Evolutionary conservation across 1,140 invertebrate genomes (phyloP), one percentile per base, ranked within the genome.

Genomic region (Drosophila pachea): DNA sequence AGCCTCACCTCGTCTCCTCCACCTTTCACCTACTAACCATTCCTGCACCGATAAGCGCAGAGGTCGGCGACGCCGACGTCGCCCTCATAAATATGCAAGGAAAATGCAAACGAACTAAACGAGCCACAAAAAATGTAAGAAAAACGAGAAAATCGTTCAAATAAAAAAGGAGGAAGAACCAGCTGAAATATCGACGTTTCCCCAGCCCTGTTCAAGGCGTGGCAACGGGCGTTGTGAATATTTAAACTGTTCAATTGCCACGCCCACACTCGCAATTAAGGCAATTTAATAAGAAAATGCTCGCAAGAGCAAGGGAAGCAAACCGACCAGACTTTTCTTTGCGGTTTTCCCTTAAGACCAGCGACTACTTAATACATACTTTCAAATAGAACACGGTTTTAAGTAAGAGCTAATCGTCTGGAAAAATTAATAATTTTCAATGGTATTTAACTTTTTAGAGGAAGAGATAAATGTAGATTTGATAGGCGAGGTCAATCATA

Each of bases 61-160:
- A 35, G 42, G 42, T 11, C 61, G 16, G 38, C 31, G 61, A 58
- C 47, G 52, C 49, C 36, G 33, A 29, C 32, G 40, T 55, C 65
- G 59, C 71, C 79, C 75, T 84, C 68, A 84, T 84, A 82, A 78
- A 82, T 84, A 84, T 83, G 78, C 78, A 78, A 82, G 78, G 72
- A 59, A 83, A 78, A 78, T 78, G 71, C 74, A 82, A 78, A 68
- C 72, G 72, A 75, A 61, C 78, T 59, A 62, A 76, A 74, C 61
- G 62, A 79, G 43, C 50, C 38, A 43, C 58, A 56, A 64, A 49
- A 54, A 45, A 35, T 35, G 11, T 12, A 50, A 31, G 16, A 47
- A 55, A 40, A 63, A 71, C 67, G 40, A 42, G 12, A 38, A 53
- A 36, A 55, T 29, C 5, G 12, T n/a, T 29, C 3, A 33, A 29